Percentiles rank a stretch among this genome's conserved stretches.
These are phyloP conservation scores for Syndactyla subalaris DNA, from an alignment of 2,797 vertebrate species.

Conservation along the genomic window DNA sequence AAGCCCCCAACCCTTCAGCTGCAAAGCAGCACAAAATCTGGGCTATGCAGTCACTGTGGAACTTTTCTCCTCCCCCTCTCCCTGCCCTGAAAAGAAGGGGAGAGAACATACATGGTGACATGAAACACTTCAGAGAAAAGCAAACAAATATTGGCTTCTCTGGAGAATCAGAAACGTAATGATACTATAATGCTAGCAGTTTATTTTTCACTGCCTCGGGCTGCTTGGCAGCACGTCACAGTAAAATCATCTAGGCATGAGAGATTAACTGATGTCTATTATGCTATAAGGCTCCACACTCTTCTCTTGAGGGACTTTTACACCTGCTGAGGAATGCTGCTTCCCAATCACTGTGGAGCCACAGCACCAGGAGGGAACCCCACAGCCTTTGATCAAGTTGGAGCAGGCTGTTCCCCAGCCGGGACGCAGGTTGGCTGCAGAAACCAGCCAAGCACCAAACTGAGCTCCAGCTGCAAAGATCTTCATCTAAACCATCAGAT, in stretches of 20 bases:
- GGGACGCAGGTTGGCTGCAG: not conserved
- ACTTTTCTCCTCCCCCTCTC: not conserved
- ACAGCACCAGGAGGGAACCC: not conserved
- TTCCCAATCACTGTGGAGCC: not conserved
- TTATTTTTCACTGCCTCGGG: conserved; percentile 64
- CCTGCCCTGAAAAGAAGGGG: not conserved
- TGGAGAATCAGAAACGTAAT: conserved; percentile 61
- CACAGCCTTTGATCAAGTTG: not conserved
- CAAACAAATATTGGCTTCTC: conserved; percentile 67
- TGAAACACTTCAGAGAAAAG: conserved; percentile 62
- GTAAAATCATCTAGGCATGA: conserved; percentile 60
- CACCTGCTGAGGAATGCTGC: conserved; percentile 52
- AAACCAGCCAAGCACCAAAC: not conserved
- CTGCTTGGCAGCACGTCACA: conserved; percentile 61
- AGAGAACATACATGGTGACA: not conserved
- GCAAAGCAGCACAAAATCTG: not conserved
- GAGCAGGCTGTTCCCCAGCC: not conserved
- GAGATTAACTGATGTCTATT: conserved; percentile 54
- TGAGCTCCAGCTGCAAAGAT: not conserved
- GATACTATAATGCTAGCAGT: conserved; percentile 61
- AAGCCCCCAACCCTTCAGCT: not conserved
- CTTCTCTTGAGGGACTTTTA: not conserved
- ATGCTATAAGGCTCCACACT: not conserved
- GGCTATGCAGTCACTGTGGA: not conserved
- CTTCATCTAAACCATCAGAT: not conserved